These are phyloP conservation scores for Platypus cylindrus DNA, from an alignment of 2,888 invertebrate genomes.

Conservation along the genomic window DNA sequence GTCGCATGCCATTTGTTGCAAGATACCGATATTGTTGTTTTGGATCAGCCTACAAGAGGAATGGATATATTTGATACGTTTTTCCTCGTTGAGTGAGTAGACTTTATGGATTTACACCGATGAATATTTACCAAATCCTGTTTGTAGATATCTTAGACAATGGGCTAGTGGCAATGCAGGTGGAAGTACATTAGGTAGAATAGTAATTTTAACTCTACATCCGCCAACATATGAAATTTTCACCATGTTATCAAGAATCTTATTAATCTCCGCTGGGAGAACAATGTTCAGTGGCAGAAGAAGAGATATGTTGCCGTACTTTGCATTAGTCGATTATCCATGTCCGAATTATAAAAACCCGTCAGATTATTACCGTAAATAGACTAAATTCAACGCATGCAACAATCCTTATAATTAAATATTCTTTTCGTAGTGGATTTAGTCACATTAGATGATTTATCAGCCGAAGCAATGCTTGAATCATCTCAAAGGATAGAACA, in stretches of 20 bases:
- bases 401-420: background rate
- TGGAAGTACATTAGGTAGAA: slow-evolving; percentile 45
- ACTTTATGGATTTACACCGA: no score
- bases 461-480: slow-evolving; percentile 88
- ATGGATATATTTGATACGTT: slow-evolving; percentile 95
- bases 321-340: slow-evolving; percentile 75
- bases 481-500: slow-evolving; percentile 88
- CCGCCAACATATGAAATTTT: slow-evolving; percentile 93
- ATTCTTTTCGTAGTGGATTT: slow-evolving; percentile 63
- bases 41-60: slow-evolving; percentile 76
- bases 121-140: background rate
- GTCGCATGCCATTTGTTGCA: slow-evolving; percentile 81
- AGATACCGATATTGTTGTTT: slow-evolving; percentile 72
- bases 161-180: slow-evolving; percentile 54
- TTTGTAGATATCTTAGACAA: slow-evolving; percentile 59
- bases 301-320: slow-evolving; percentile 85
- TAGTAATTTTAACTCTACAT: slow-evolving; percentile 82
- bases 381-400: background rate
- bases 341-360: slow-evolving; percentile 95
- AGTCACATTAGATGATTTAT: slow-evolving; percentile 85
- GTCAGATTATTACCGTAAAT: slow-evolving; percentile 88
- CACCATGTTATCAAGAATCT: slow-evolving; percentile 79
- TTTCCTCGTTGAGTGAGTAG: slow-evolving; percentile 63
- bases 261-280: slow-evolving; percentile 78
- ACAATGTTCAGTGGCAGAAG: slow-evolving; percentile 85